Conservation (phyloP, 1,140 invertebrate species). For the Anagrus nilaparvatae region DNA sequence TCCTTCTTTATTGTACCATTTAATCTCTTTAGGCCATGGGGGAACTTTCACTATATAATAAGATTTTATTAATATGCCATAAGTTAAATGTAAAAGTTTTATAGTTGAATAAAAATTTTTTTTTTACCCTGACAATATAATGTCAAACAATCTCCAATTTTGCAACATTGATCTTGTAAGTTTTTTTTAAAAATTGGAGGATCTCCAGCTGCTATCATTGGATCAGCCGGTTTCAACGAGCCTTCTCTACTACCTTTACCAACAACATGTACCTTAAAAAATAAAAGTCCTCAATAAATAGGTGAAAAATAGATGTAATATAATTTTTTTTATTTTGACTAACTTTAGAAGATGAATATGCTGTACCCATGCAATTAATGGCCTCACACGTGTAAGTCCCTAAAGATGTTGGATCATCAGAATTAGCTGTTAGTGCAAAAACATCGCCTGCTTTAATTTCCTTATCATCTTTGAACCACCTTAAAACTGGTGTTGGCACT, state of each 20-base stretch:
- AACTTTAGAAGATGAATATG: slow-evolving; percentile 65
- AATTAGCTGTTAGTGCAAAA: slow-evolving; percentile 71
- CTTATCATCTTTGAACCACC: slow-evolving; percentile 76
- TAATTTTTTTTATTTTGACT: slow-evolving; percentile 8
- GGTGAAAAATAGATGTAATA: neutral
- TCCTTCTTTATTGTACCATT: slow-evolving; percentile 77
- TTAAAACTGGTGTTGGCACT: slow-evolving; percentile 67
- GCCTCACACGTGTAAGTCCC: slow-evolving; percentile 79
- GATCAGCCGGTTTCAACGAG: slow-evolving; percentile 48
- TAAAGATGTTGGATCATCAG: slow-evolving; percentile 69
- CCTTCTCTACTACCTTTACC: slow-evolving; percentile 56
- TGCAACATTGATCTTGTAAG: slow-evolving; percentile 58
- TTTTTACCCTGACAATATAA: slow-evolving; percentile 61
- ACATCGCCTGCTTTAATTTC: slow-evolving; percentile 83
- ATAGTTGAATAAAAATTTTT: neutral
- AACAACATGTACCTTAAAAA: slow-evolving; percentile 54
- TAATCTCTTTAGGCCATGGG: slow-evolving; percentile 66
- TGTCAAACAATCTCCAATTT: slow-evolving; percentile 61
- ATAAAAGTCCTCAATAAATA: slow-evolving; percentile 1
- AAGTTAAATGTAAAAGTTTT: neutral
- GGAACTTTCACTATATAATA: slow-evolving; percentile 56
- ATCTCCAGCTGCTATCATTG: slow-evolving; percentile 45
- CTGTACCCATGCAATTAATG: slow-evolving; percentile 74
- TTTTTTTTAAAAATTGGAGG: slow-evolving; percentile 65
- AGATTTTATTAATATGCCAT: neutral